These are phyloP conservation scores for Phycodurus eques DNA, from an alignment of 2,113 vertebrate species.

Conservation along the genomic window DNA sequence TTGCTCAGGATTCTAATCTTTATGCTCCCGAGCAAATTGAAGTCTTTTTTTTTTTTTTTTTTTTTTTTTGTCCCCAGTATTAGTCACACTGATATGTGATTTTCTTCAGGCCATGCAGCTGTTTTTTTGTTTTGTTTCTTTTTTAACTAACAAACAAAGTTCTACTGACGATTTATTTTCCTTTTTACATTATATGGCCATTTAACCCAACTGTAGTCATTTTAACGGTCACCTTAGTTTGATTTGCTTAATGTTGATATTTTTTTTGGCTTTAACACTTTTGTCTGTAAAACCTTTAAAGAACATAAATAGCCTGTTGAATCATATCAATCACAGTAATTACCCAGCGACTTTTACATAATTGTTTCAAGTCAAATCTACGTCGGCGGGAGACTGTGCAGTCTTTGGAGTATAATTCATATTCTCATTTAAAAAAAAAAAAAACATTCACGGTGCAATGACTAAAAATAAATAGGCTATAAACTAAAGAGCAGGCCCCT, in stretches of 20 bases:
- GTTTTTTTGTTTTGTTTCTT: neutral
- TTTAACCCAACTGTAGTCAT: neutral
- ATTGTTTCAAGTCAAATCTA: neutral
- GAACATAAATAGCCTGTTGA: neutral
- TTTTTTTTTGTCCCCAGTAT: neutral
- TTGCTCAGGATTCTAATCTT: neutral
- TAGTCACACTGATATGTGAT: neutral
- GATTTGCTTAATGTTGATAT: no score
- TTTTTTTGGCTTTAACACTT: neutral
- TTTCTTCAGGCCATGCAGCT: neutral
- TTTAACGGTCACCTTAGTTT: no score
- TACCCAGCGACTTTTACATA: neutral
- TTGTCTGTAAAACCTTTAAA: neutral
- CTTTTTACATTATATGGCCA: no score
- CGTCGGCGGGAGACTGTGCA: neutral
- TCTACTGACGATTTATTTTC: neutral
- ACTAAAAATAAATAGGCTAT: neutral
- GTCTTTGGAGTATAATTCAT: constrained; percentile 37
- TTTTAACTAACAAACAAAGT: neutral
- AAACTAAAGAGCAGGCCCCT: neutral
- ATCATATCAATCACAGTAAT: neutral
- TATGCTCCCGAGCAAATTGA: neutral
- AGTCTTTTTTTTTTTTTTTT: neutral
- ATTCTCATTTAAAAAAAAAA: constrained; percentile 33
- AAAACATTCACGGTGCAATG: neutral